A percentile compares a stretch with the other conserved stretches of the same genome.
Conservation (phyloP, 2,113 vertebrate genomes). For the Rattus rattus region DNA sequence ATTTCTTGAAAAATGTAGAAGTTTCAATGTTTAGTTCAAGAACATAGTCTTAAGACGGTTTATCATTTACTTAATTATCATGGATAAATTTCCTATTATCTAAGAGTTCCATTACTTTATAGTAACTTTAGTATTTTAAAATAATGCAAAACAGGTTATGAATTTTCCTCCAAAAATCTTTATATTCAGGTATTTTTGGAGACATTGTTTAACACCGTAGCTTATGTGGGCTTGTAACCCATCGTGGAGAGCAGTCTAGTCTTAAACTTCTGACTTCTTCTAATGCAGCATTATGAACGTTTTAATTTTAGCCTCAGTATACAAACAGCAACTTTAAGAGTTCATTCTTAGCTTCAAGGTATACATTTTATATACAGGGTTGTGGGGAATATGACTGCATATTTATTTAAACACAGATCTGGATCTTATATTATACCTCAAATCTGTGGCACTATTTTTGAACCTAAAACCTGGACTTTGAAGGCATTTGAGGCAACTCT, state of each 20-base stretch:
- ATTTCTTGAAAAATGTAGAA: neutral
- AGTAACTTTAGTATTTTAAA: neutral
- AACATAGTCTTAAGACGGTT: neutral
- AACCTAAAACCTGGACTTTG: neutral
- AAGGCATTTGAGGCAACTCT: constrained; percentile 21
- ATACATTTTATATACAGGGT: neutral
- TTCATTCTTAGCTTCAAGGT: constrained; percentile 28
- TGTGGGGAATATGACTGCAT: neutral
- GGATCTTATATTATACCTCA: neutral
- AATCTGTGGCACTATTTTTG: neutral
- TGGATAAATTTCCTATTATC: neutral
- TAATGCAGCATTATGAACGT: no score
- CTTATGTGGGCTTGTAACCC: neutral
- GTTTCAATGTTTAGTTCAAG: constrained; percentile 28
- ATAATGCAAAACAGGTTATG: neutral
- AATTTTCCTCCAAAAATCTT: neutral
- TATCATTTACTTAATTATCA: neutral
- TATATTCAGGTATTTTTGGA: neutral
- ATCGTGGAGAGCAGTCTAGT: neutral
- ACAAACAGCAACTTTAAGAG: neutral
- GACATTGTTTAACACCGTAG: neutral
- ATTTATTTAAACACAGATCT: neutral
- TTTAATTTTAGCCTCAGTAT: neutral
- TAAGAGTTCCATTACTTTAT: constrained; percentile 23
- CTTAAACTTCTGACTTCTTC: neutral